These are phyloP conservation scores for Synergus itoensis DNA, from an alignment of 2,888 invertebrate species.

Conservation along the genomic window DNA sequence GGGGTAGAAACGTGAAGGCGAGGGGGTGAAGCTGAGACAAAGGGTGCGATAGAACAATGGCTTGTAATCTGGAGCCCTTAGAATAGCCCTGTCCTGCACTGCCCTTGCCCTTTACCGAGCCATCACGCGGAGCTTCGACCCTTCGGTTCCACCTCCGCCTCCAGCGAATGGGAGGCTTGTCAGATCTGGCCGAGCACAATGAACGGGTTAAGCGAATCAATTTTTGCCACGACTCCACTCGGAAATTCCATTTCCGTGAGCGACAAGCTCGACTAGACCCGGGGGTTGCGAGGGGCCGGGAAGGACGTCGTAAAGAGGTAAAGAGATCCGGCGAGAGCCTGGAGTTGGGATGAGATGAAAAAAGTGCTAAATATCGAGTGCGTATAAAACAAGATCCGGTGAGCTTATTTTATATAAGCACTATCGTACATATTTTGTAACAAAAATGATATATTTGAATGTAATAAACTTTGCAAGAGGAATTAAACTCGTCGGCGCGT, in stretches of 20 bases:
- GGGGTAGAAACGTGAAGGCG: conserved; percentile 46
- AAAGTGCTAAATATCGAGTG: conserved; percentile 37
- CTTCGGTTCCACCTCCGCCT: conserved; percentile 41
- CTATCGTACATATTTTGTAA: no score
- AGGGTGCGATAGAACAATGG: conserved; percentile 74
- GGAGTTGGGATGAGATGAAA: conserved; percentile 36
- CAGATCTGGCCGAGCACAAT: conserved; percentile 65
- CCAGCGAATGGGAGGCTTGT: conserved; percentile 54
- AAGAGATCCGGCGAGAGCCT: conserved; percentile 39
- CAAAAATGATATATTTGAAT: no score
- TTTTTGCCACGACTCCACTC: conserved; percentile 66
- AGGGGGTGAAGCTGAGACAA: conserved; percentile 74
- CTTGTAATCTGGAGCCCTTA: conserved; percentile 76
- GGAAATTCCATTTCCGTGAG: conserved; percentile 70
- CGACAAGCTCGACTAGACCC: conserved; percentile 52
- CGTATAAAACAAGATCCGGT: conserved; percentile 44
- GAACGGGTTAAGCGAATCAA: conserved; percentile 75
- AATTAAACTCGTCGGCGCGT: no score
- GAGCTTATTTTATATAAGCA: conserved; percentile 37
- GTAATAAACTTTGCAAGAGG: no score
- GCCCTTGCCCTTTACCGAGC: conserved; percentile 57
- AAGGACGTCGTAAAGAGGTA: conserved; percentile 57
- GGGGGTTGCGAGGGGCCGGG: conserved; percentile 31
- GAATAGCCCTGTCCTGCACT: conserved; percentile 67
- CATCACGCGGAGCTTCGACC: conserved; percentile 54